Base-by-base conservation (phyloP, 2,113 vertebrate species). In the Bostrychus sinensis region DNA sequence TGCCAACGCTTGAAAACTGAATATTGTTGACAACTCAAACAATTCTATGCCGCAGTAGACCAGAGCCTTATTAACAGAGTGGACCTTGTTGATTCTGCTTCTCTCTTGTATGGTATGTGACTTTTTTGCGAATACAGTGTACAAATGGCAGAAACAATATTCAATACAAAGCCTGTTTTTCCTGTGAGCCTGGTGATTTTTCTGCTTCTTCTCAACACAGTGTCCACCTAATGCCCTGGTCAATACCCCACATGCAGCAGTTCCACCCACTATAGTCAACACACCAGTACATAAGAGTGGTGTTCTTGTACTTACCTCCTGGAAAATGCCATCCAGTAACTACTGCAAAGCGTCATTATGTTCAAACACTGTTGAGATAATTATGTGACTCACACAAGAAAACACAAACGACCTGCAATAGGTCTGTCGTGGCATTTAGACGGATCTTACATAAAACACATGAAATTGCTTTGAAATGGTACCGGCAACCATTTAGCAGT, bases 401-500 rank as follows among this genome's bases (percentile, higher is more conserved):
- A 62, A 70, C 66, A 79, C 34, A 1, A 45, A 62, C 64, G 51
- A 73, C 76, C 78, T 62, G 41, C 55, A 56, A 7, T 46, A 30
- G 64, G 50, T 26, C 63, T 22, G 51, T 46, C 48, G 36, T 81
- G 72, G 57, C 57, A 85, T 89, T 84, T 70, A 11, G n/a, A 72
- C 51, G 28, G 57, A 61, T 70, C 58, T 43, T 60, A 23, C 25
- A 64, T 22, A 58, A 53, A 56, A 53, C n/a, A 7, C 17, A 43
- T 46, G 1, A 65, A 60, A 75, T 51, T 39, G 53, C 32, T 71
- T 69, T 59, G 55, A 76, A 81, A 60, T 65, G 26, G 62, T 67
- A 66, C 66, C 66, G 58, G 68, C 46, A 57, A 42, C 5, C 30
- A n/a, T 39, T 30, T 70, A 72, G 77, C 20, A 63, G 61, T 37